These are phyloP conservation scores for Salminus brasiliensis DNA, from an alignment of 2,113 vertebrate genomes.

Conservation along the genomic window DNA sequence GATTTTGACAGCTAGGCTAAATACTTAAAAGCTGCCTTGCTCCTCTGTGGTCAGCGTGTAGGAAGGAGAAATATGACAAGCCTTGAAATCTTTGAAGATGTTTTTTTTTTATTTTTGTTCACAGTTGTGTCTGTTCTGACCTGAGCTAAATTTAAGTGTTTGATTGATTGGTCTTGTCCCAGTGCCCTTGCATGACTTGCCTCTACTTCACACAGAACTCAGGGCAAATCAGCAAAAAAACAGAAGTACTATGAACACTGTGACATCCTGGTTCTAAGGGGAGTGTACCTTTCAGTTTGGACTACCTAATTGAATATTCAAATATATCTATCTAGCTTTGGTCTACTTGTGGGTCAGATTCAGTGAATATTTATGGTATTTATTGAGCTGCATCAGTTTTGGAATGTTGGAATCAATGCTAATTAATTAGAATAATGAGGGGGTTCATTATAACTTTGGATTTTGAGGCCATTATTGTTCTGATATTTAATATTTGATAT, in stretches of 20 bases:
- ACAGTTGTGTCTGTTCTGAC: neutral
- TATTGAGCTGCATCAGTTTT: too few species aligned
- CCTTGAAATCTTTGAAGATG: neutral
- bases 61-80: neutral
- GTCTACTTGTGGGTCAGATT: too few species aligned
- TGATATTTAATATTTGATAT: too few species aligned
- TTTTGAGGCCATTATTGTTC: too few species aligned
- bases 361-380: too few species aligned
- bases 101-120: neutral
- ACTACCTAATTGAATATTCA: neutral
- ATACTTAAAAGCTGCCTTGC: constrained; percentile 14
- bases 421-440: too few species aligned
- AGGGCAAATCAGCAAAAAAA: neutral
- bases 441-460: too few species aligned
- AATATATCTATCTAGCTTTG: too few species aligned
- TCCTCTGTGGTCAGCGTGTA: constrained; percentile 2
- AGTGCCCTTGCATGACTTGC: neutral
- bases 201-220: neutral
- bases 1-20: constrained; percentile 25
- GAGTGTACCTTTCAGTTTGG: neutral
- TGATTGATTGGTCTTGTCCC: neutral
- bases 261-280: neutral
- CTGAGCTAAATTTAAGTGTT: neutral
- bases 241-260: neutral
- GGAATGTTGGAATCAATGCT: too few species aligned